Base-by-base conservation (phyloP, 2,113 vertebrate species). In the Oriolus oriolus region DNA sequence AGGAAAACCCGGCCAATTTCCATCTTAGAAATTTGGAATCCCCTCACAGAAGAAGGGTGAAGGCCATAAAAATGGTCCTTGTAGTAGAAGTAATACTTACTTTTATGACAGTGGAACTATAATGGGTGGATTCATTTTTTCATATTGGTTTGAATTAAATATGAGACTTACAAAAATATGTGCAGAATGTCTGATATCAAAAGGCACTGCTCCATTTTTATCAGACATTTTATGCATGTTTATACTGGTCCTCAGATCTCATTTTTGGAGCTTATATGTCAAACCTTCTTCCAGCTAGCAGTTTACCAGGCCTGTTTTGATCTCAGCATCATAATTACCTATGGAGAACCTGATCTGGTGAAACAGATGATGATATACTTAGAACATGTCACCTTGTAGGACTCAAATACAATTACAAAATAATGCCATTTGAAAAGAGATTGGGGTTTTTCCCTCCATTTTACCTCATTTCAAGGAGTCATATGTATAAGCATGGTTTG, bases 371-470 rank as follows among this genome's bases (percentile, higher is more conserved):
- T 45, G 63, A 33, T 31, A 45, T 22, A 75, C 6, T 57, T 53
- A 24, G 33, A 59, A 68, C 7, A 2, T 31, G 33, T 57, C 8
- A 5, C 12, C 10, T 37, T 42, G 9, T 68, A 33, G 24, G 27
- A 68, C 30, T 63, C 52, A 75, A 87, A 39, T 15, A 42, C 6
- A 61, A 44, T 61, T 65, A 23, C 16, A 53, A 53, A 69, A 78
- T 54, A 56, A 19, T 41, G 13, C 16, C 10, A 14, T 8, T 4
- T 56, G n/a, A 47, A 60, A 69, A 78, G 24, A 49, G 16, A 53
- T 8, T 28, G 20, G 1, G 2, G 0, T 17, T 37, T 73, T 60
- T 35, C 1, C 4, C 24, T 16, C 16, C 6, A 27, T 59, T 91
- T 80, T 42, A 54, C 7, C 16, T 76, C 10, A 20, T 83, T 77